A percentile compares a stretch with the other conserved stretches of the same genome.
Conservation (phyloP, 2,888 invertebrate species). For the Agonopterix alstromeriana region DNA sequence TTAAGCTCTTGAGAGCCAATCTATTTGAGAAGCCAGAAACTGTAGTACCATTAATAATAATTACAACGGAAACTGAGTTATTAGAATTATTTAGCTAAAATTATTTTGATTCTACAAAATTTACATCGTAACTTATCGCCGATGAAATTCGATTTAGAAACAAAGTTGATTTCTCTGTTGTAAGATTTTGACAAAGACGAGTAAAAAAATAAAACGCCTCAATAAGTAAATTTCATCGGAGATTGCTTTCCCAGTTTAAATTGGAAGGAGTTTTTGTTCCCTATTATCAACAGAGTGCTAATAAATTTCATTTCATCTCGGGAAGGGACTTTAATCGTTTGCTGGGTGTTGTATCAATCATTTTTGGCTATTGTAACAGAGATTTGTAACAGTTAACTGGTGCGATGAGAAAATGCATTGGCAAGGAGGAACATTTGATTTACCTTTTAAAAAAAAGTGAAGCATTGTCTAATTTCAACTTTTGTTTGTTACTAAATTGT, state of each 20-base stretch:
- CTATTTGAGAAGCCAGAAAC: too few relatives aligned
- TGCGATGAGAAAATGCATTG: slow-evolving; percentile 18
- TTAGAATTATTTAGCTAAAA: too few relatives aligned
- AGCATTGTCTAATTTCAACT: too few relatives aligned
- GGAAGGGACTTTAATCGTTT: slow-evolving; percentile 40
- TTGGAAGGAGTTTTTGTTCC: slow-evolving; percentile 35
- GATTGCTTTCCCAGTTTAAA: slow-evolving; percentile 36
- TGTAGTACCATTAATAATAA: too few relatives aligned
- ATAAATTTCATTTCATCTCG: slow-evolving; percentile 53
- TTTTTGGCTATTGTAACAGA: slow-evolving; percentile 44
- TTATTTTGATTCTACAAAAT: too few relatives aligned
- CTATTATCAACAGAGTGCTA: slow-evolving; percentile 47
- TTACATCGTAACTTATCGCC: too few relatives aligned
- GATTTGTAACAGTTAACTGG: slow-evolving; percentile 54
- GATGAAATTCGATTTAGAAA: too few relatives aligned
- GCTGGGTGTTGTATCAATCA: slow-evolving; percentile 50
- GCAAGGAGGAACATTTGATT: not conserved
- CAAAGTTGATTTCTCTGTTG: slow-evolving; percentile 12
- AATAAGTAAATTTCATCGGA: slow-evolving; percentile 46
- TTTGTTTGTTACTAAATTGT: too few relatives aligned
- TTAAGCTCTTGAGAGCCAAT: too few relatives aligned
- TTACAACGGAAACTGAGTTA: too few relatives aligned
- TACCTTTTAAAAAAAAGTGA: too few relatives aligned
- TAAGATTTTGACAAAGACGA: slow-evolving; percentile 17
- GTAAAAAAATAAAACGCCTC: slow-evolving; percentile 25